Evolutionary conservation across 2,888 invertebrate genomes (phyloP).

Genomic region (Eristalis pertinax): DNA sequence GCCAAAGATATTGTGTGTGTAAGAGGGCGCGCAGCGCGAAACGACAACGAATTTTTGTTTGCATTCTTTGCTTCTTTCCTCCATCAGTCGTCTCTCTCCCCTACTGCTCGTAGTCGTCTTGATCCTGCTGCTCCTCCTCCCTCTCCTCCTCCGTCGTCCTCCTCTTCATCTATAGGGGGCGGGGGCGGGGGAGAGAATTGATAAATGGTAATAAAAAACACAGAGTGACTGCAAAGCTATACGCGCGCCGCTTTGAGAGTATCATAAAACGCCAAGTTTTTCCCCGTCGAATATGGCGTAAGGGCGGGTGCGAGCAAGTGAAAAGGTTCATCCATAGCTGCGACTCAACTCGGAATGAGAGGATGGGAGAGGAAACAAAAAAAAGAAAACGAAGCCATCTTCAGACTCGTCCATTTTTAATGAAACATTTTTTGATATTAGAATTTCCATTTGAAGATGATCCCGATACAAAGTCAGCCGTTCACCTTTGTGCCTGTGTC

Average conservation of each 20-base stretch:
- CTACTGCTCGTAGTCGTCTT: no score
- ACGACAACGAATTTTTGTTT: not conserved
- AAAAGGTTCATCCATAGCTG: no score
- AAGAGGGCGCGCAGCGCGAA: not conserved
- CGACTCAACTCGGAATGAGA: no score
- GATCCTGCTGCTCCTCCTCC: no score
- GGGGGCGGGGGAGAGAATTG: not conserved
- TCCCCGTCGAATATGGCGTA: no score
- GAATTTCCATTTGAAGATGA: slow-evolving; percentile 23
- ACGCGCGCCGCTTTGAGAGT: not conserved
- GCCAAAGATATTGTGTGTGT: not conserved
- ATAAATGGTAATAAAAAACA: not conserved
- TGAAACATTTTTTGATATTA: slow-evolving; percentile 30
- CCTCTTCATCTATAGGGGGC: not conserved
- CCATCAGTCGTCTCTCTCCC: no score
- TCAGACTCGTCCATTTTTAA: slow-evolving; percentile 32
- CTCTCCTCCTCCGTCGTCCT: no score
- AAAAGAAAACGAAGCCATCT: not conserved
- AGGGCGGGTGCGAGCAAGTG: no score
- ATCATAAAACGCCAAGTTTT: not conserved
- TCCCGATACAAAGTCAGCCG: not conserved
- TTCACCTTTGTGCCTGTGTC: not conserved
- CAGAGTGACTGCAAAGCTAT: not conserved
- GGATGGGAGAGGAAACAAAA: not conserved
- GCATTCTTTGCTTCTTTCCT: no score